phyloP scores from a whole-genome alignment of 37 sponge, comb jelly and placozoan species.

The Beroe ovata region DNA sequence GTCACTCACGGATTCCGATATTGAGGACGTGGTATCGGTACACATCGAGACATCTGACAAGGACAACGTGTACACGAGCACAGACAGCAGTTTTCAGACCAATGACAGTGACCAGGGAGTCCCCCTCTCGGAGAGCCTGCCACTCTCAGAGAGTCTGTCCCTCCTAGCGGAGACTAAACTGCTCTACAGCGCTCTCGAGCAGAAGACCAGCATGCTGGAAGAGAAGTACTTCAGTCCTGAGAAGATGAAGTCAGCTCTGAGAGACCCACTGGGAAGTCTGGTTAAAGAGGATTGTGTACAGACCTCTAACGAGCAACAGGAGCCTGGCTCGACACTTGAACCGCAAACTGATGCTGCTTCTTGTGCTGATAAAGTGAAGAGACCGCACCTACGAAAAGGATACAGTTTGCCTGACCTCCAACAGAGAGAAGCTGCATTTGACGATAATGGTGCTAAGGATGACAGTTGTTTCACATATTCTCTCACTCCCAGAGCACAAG shows the following conservation, averaged over 20 bases:
- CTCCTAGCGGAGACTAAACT: slow-evolving; percentile 32
- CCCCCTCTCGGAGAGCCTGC: neutral
- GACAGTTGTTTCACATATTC: neutral
- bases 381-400: neutral
- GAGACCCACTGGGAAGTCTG: slow-evolving; percentile 56
- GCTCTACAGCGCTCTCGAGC: slow-evolving; percentile 27
- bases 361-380: neutral
- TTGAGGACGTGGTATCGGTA: neutral
- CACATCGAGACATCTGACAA: slow-evolving; percentile 26
- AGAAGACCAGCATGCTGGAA: slow-evolving; percentile 21
- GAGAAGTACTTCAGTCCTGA: slow-evolving; percentile 65
- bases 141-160: slow-evolving; percentile 4
- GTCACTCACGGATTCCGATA: neutral
- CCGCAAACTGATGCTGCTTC: neutral
- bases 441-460: neutral
- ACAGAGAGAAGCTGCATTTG: neutral
- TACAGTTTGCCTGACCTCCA: neutral
- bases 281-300: neutral
- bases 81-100: slow-evolving; percentile 1
- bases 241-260: slow-evolving; percentile 52
- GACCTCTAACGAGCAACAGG: neutral
- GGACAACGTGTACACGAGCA: neutral
- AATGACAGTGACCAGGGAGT: neutral
- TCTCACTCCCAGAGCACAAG: too few species aligned
- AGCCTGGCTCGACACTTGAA: neutral